A percentile compares a stretch with the other conserved stretches of the same genome.
Evolutionary conservation across 2,797 vertebrate species (phyloP).

Genomic region (Psittacula derbiana): DNA sequence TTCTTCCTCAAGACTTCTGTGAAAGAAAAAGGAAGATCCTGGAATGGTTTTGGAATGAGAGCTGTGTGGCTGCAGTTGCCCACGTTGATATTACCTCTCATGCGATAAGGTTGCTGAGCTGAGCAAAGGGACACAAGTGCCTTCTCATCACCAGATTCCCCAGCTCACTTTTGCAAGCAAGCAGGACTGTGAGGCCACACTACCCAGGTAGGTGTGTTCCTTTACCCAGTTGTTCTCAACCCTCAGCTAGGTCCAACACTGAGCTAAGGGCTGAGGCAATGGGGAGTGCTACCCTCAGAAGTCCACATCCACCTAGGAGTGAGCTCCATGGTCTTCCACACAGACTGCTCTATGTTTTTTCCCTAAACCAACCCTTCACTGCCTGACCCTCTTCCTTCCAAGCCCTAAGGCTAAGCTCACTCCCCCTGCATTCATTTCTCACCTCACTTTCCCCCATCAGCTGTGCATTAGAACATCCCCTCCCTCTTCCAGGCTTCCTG

Average conservation of each 20-base stretch:
- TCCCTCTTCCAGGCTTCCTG: background rate
- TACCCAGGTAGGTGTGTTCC: background rate
- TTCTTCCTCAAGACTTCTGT: background rate
- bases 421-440: background rate
- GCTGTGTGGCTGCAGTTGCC: background rate
- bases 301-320: background rate
- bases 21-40: background rate
- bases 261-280: background rate
- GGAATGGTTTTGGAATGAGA: background rate
- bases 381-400: background rate
- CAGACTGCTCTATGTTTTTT: rapidly evolving
- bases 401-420: background rate
- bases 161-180: background rate
- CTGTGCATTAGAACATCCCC: background rate
- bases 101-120: background rate
- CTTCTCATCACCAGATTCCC: background rate
- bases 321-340: background rate
- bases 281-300: background rate
- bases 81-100: background rate
- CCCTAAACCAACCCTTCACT: background rate
- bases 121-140: background rate
- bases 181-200: background rate
- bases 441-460: background rate
- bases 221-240: background rate
- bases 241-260: background rate